These are phyloP conservation scores for Triplophysa tibetana DNA, from an alignment of 2,113 vertebrate species.

Conservation along the genomic window DNA sequence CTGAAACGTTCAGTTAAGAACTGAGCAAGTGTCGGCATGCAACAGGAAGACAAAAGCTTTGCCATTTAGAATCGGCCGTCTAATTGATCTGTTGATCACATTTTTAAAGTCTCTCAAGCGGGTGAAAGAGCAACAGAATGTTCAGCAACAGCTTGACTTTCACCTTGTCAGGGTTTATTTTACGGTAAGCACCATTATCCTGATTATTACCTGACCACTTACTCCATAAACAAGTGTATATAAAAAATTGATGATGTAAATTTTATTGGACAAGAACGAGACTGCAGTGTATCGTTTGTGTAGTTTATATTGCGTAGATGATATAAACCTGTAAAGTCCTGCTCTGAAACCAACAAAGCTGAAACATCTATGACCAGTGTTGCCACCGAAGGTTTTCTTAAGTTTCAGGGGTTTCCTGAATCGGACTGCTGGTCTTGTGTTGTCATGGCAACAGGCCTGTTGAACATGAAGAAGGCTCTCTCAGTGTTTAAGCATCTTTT, in stretches of 20 bases:
- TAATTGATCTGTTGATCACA: conserved; percentile 25
- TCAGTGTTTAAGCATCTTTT: not conserved
- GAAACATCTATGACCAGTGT: not conserved
- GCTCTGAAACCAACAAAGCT: not conserved
- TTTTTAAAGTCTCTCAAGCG: not conserved
- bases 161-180: too few species aligned
- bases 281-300: too few species aligned
- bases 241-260: not conserved
- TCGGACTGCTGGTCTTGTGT: not conserved
- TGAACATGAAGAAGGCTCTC: not conserved
- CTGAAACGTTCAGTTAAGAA: not conserved
- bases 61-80: conserved; percentile 9
- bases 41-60: not conserved
- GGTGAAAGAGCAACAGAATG: not conserved
- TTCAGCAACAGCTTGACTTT: not conserved
- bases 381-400: too few species aligned
- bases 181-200: not conserved
- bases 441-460: not conserved
- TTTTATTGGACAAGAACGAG: too few species aligned
- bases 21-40: conserved; percentile 14
- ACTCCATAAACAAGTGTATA: not conserved
- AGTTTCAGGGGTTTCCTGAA: too few species aligned
- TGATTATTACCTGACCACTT: not conserved
- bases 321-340: not conserved
- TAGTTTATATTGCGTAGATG: too few species aligned